Base-by-base conservation (phyloP, 2,113 vertebrate genomes). In the Cisticola juncidis region DNA sequence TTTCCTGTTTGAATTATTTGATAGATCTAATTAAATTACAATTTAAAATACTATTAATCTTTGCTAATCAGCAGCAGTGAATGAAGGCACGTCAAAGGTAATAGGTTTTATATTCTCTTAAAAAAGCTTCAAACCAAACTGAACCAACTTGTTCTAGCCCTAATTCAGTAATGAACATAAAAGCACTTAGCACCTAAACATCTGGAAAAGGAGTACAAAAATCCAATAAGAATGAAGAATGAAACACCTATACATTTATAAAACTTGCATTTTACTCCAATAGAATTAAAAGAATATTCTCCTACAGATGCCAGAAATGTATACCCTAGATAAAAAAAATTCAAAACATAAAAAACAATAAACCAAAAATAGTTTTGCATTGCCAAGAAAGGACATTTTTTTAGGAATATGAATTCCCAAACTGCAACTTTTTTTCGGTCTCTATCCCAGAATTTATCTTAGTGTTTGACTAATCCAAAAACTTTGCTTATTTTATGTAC, bases 1-100 rank as follows among this genome's bases (percentile, higher is more conserved):
- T 94, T 92, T 84, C 54, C 78, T 91, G 47, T 95, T 80, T 84
- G 25, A 92, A 82, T 88, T 94, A 94, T 89, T 91, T 96, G 45
- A 95, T 84, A 94, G 80, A 25, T 88, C 57, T 68, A 81, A 96
- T 95, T 88, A 88, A 95, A 95, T 85, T 92, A 64, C 64, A 94
- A 79, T 76, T 81, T 88, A 77, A 94, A 88, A 83, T 83, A 74
- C 61, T 92, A 90, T 86, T 79, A 65, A 86, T 95, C 86, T 92
- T 88, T 66, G 81, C 71, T 96, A 95, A 96, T 95, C 82, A 94
- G 56, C 24, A 73, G 16, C 28, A 80, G 29, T 70, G 74, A 87
- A 76, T 79, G 61, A 92, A 77, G 73, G 57, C n/a, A 66, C 25
- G 36, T 85, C 81, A 85, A 92, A 95, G 77, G 51, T 82, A 94